These are phyloP conservation scores for Cyclina sinensis DNA, from an alignment of 1,140 invertebrate species.

Conservation along the genomic window DNA sequence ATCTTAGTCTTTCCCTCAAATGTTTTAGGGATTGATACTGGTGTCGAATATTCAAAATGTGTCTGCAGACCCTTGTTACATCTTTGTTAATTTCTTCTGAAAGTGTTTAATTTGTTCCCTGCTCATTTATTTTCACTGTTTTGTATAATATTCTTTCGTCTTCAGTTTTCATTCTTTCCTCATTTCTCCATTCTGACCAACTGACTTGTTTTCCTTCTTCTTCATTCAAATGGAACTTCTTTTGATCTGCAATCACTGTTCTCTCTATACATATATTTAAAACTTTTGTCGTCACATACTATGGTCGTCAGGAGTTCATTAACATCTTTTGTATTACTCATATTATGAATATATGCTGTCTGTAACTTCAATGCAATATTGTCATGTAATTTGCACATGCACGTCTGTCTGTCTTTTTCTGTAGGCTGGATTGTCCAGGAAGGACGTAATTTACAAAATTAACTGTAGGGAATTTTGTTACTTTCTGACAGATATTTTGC, in stretches of 20 bases:
- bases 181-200: no score
- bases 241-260: not conserved
- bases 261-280: not conserved
- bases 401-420: constrained; percentile 9
- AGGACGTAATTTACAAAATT: constrained; percentile 11
- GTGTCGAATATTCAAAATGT: not conserved
- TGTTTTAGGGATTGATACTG: not conserved
- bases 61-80: not conserved
- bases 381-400: not conserved
- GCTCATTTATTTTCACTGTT: no score
- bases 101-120: not conserved
- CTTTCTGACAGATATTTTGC: not conserved
- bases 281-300: not conserved
- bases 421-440: constrained; percentile 34
- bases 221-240: not conserved
- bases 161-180: no score
- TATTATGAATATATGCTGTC: not conserved
- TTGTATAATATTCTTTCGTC: no score
- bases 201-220: no score
- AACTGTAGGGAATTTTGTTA: constrained; percentile 23
- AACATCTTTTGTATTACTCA: not conserved
- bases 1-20: not conserved
- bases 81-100: not conserved
- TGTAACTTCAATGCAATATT: not conserved
- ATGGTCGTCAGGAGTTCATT: not conserved